Base-by-base conservation (phyloP, 2,113 vertebrate species). In the Junco hyemalis region DNA sequence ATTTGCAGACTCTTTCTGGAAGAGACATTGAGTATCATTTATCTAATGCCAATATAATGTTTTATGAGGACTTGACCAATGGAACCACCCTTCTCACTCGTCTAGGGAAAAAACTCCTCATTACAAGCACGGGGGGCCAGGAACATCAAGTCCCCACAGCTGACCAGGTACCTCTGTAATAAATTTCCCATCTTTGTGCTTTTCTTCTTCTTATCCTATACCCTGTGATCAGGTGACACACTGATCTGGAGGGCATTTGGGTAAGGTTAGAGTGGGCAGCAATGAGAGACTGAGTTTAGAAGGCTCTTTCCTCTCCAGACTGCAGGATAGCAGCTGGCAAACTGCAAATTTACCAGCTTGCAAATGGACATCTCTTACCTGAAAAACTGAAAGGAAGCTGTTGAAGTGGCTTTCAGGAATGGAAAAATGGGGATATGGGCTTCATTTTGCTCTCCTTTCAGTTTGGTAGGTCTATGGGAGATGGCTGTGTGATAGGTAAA, bases 21-120 rank as follows among this genome's bases (percentile, higher is more conserved):
- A 95, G 97, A 81, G 99, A 99, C 95, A 97, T 99, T 0, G 99
- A 99, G 96, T 98, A 99, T 90, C 99, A 99, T 96, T 96, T 99
- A 48, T 92, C 98, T 7, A 98, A 97, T 6, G 88, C 96, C 60
- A 98, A 77, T 47, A 92, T 95, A 17, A 71, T 98, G 19, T 96
- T 97, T 63, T 98, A 99, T 61, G 91, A 97, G 60, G 98, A 98
- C 70, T 94, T 99, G 77, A 97, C 96, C 88, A 99, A 99, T 0
- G 98, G 99, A 38, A 99, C 98, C 26, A 90, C 81, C 15, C 98
- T 99, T 64, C 87, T 69, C 31, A 99, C 98, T 6, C 94, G 91
- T 14, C 98, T 98, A 19, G 99, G 99, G 38, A 90, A 97, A 92
- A 98, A 96, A 20, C 97, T 99, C 31, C 96, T 96, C 14, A 96